Conservation (phyloP, 2,888 invertebrate species). For the Seira sanloemensis region DNA sequence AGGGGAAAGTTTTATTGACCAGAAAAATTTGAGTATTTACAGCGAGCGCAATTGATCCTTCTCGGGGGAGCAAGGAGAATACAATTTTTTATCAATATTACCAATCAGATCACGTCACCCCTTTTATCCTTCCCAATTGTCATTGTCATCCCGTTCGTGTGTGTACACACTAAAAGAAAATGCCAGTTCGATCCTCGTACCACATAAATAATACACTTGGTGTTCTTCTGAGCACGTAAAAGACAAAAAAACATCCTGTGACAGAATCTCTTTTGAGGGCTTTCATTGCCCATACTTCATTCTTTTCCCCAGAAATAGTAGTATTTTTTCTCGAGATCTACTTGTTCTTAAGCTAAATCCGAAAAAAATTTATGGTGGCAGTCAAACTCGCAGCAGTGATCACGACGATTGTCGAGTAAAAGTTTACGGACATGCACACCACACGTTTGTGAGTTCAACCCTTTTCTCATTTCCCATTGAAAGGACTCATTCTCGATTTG, state of each 20-base stretch:
- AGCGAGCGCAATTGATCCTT: conserved; percentile 23
- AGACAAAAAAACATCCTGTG: neutral
- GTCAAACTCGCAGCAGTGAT: conserved; percentile 64
- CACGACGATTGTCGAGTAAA: no score
- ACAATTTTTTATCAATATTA: conserved; percentile 55
- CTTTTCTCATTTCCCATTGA: neutral
- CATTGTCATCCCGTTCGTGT: conserved; percentile 29
- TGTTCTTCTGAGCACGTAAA: conserved; percentile 22
- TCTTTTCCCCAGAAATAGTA: neutral
- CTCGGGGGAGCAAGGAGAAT: conserved; percentile 23
- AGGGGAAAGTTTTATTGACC: conserved; percentile 44
- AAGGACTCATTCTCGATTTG: neutral
- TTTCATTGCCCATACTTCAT: conserved; percentile 12
- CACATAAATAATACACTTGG: conserved; percentile 55
- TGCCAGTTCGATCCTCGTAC: conserved; percentile 27
- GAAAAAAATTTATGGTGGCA: conserved; percentile 59
- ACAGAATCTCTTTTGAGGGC: conserved; percentile 1
- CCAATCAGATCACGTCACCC: conserved; percentile 63
- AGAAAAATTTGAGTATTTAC: conserved; percentile 44
- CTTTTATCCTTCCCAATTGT: conserved; percentile 35
- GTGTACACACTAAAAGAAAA: conserved; percentile 31
- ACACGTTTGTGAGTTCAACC: neutral
- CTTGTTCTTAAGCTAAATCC: conserved; percentile 25
- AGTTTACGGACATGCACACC: neutral
- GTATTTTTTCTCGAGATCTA: conserved; percentile 8